These are phyloP conservation scores for Lepidonotus clava DNA, from an alignment of 2,888 invertebrate species.

Conservation along the genomic window DNA sequence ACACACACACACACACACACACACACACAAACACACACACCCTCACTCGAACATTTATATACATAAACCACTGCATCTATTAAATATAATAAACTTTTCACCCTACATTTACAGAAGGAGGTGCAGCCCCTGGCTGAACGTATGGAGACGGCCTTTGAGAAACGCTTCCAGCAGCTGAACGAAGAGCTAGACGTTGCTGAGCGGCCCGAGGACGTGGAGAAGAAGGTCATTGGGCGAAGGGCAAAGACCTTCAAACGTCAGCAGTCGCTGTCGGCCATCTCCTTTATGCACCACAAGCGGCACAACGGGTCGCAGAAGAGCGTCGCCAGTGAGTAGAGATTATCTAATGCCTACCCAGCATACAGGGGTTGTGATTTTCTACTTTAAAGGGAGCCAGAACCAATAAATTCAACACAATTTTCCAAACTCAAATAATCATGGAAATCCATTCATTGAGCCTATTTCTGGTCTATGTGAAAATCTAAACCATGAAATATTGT, in stretches of 20 bases:
- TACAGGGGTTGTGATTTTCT: too few species aligned
- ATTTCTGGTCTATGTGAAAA: too few species aligned
- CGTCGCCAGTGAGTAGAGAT: background rate
- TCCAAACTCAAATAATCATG: too few species aligned
- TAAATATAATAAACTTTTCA: too few species aligned
- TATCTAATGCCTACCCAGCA: too few species aligned
- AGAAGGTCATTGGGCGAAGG: background rate
- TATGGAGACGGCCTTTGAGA: background rate
- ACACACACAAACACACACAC: too few species aligned
- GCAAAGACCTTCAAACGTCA: conserved; percentile 1
- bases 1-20: too few species aligned
- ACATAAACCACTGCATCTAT: background rate
- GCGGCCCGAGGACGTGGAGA: background rate
- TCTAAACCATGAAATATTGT: too few species aligned
- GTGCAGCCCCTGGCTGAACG: background rate
- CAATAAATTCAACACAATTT: too few species aligned
- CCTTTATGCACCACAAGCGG: background rate
- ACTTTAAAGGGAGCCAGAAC: too few species aligned
- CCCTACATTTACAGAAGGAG: background rate
- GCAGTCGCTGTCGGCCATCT: conserved; percentile 12
- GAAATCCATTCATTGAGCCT: too few species aligned
- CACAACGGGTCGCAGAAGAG: background rate
- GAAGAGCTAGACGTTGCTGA: background rate
- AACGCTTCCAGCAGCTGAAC: background rate
- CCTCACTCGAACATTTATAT: background rate